A percentile compares a stretch with the other conserved stretches of the same genome.
Conservation (phyloP, 2,888 invertebrate species). For the Lasioglossum vierecki region DNA sequence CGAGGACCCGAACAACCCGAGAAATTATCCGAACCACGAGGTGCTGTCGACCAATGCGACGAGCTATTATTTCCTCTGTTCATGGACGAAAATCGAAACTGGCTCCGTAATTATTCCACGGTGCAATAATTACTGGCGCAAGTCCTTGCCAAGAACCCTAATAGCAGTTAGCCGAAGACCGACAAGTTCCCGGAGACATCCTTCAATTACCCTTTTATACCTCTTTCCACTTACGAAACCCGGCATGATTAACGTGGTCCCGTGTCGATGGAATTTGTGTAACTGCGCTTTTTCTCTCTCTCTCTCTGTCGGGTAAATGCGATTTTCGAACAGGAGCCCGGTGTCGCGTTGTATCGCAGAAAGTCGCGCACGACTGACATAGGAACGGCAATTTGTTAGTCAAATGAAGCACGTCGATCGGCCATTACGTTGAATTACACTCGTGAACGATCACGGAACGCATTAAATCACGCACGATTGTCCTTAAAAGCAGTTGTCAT, state of each 20-base stretch:
- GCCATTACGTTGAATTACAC: constrained; percentile 25
- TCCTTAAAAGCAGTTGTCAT: constrained; percentile 9
- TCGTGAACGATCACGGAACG: constrained; percentile 25
- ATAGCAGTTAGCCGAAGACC: constrained; percentile 46
- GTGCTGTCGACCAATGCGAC: constrained; percentile 5
- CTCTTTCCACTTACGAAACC: not conserved
- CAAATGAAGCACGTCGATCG: constrained; percentile 29
- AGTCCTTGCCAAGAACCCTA: constrained; percentile 44
- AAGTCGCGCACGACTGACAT: not conserved
- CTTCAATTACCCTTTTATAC: constrained; percentile 7
- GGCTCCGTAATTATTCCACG: constrained; percentile 52
- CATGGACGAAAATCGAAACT: constrained; percentile 53
- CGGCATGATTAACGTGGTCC: not conserved
- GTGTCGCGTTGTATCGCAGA: too few relatives aligned
- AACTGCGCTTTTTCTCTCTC: not conserved
- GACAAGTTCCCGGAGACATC: constrained; percentile 16
- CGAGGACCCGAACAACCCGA: not conserved
- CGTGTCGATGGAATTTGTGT: not conserved
- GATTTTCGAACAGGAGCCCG: not conserved
- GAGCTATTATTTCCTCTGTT: constrained; percentile 43
- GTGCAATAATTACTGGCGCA: constrained; percentile 58
- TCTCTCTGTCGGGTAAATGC: not conserved
- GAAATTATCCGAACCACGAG: constrained; percentile 43
- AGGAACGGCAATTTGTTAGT: constrained; percentile 22
- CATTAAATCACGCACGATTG: constrained; percentile 26